phyloP scores from a whole-genome alignment of 2,113 vertebrate genomes.

The Irena cyanogastra region DNA sequence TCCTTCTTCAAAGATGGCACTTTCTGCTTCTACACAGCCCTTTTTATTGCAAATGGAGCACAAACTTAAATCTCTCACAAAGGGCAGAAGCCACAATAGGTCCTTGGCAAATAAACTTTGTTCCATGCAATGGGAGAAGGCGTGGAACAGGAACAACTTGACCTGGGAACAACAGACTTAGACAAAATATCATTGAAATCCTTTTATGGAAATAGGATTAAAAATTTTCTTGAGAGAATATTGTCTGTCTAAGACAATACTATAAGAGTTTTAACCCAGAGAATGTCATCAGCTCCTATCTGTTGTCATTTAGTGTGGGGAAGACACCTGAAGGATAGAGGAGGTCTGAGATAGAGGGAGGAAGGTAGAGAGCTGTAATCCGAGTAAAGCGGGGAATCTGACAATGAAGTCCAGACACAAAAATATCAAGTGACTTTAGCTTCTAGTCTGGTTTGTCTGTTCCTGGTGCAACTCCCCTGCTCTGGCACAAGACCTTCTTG shows the following conservation, averaged over 20 bases:
- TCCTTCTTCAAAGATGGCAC: neutral
- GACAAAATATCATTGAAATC: neutral
- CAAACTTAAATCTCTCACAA: neutral
- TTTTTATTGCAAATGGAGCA: neutral
- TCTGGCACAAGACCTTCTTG: neutral
- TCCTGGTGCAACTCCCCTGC: neutral
- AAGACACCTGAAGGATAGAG: neutral
- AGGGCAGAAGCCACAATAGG: neutral
- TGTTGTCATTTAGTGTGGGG: neutral
- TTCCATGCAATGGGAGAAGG: neutral
- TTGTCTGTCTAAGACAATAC: neutral
- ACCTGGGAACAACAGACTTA: neutral
- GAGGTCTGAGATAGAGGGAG: neutral
- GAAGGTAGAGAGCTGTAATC: neutral
- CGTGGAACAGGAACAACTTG: neutral
- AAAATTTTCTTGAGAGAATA: neutral
- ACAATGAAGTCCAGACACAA: neutral
- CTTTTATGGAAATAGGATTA: neutral
- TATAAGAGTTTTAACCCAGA: rapidly evolving
- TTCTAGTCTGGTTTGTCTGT: neutral
- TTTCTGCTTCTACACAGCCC: neutral
- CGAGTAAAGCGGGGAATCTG: neutral
- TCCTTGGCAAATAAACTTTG: neutral
- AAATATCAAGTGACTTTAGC: neutral
- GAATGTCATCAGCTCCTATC: neutral